phyloP scores from a whole-genome alignment of 2,888 invertebrate genomes.

The Drosophila mayaguana region DNA sequence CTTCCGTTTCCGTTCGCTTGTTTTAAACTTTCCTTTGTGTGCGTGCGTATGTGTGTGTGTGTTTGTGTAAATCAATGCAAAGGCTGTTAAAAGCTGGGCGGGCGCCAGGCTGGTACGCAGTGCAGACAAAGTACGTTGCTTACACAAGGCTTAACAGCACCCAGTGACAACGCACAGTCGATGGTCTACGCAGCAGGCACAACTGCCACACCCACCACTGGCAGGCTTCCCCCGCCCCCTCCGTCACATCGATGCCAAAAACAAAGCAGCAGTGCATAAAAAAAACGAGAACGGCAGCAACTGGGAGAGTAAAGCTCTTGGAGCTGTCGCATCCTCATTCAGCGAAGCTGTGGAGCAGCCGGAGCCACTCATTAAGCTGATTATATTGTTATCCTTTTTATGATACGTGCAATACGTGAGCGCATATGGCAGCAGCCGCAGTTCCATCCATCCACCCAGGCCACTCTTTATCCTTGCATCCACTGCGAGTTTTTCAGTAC shows the following conservation, averaged over 20 bases:
- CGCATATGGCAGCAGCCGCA: conserved; percentile 71
- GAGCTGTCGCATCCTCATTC: conserved; percentile 58
- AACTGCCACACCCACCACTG: conserved; percentile 14
- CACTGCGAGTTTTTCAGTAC: conserved; percentile 49
- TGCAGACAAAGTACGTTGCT: conserved; percentile 75
- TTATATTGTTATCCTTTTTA: conserved; percentile 84
- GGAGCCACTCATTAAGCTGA: conserved; percentile 83
- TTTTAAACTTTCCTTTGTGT: conserved; percentile 67
- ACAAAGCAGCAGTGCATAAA: conserved; percentile 74
- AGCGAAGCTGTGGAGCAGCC: conserved; percentile 45
- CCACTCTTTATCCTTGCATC: conserved; percentile 5
- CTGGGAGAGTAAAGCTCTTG: conserved; percentile 71
- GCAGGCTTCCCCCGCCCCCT: neutral
- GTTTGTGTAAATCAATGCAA: conserved; percentile 71
- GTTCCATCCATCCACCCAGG: conserved; percentile 13
- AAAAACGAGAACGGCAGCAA: conserved; percentile 34
- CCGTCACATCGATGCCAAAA: conserved; percentile 46
- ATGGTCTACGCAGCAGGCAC: conserved; percentile 48
- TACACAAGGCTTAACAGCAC: conserved; percentile 79
- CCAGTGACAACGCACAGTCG: conserved; percentile 41
- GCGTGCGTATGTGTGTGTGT: conserved; percentile 23
- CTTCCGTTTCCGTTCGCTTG: conserved; percentile 79
- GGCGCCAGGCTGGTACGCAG: conserved; percentile 12
- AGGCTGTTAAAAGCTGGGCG: conserved; percentile 30
- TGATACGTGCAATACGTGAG: conserved; percentile 81